Base-by-base conservation (phyloP, 2,113 vertebrate species). In the Psilopogon haemacephalus region DNA sequence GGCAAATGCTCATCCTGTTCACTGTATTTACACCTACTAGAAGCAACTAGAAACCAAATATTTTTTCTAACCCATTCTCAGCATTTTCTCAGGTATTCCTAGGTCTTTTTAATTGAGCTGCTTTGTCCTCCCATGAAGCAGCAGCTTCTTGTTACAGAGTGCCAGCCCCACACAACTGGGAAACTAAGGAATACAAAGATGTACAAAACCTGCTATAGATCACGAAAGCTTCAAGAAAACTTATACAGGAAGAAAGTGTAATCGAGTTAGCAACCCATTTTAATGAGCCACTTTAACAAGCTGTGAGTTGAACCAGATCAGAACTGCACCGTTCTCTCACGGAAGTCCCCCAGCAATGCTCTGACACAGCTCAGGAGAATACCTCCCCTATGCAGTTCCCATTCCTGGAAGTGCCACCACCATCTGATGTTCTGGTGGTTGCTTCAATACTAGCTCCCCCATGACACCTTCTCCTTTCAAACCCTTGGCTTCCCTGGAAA, bases 321-420 rank as follows among this genome's bases (percentile, higher is more conserved):
- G 85, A 82, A 5, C 23, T 9, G 28, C 8, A 19, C 26, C 3
- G 2, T 6, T 32, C 9, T 27, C 33, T 6, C 30, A 8, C 28
- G 5, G 3, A 59, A 46, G 42, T 5, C 23, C 38, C 6, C 1
- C 59, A 42, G 26, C 0, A 3, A 42, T 33, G 55, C 33, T 58
- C 27, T 44, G 21, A 30, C 46, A n/a, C 65, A 27, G 42, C 27
- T 42, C 44, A 48, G 38, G 52, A 35, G 8, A 40, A 58, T n/a
- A 12, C 8, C 35, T 16, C 1, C 17, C 23, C 18, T 18, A 21
- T 23, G 33, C 37, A 52, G 60, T 4, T 71, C 52, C 40, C 40
- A 3, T 12, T 64, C 64, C 70, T 91, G 70, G 48, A 33, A 77
- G 56, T 1, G 1, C 20, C 28, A 10, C 21, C 56, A 7, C 26